phyloP scores from a whole-genome alignment of 2,888 invertebrate genomes.

The Tetrapedia diversipes region DNA sequence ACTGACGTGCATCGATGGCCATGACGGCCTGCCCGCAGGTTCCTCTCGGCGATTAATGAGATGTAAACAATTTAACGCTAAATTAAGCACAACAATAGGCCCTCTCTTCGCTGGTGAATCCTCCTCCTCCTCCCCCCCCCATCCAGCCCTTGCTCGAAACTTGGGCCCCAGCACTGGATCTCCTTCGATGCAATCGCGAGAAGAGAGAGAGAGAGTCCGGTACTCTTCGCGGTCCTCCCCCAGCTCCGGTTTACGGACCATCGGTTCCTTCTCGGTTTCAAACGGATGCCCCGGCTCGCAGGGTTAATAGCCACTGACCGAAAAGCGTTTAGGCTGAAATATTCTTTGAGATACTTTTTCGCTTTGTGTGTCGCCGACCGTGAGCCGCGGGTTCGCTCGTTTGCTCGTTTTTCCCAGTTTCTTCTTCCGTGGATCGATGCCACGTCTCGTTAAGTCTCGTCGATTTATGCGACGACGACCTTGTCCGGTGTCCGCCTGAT shows the following conservation, averaged over 20 bases:
- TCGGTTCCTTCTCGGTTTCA: constrained; percentile 68
- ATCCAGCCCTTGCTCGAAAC: constrained; percentile 55
- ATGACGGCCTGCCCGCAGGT: constrained; percentile 72
- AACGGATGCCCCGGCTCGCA: constrained; percentile 57
- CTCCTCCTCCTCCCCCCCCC: too few species aligned
- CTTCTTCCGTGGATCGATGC: not conserved
- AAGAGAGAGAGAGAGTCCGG: too few species aligned
- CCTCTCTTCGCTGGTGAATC: constrained; percentile 57
- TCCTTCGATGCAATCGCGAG: constrained; percentile 67
- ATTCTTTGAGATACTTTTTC: constrained; percentile 42
- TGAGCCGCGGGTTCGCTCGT: too few species aligned
- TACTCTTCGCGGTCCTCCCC: constrained; percentile 49
- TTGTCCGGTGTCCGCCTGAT: not conserved
- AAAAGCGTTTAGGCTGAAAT: constrained; percentile 46
- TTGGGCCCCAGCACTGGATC: constrained; percentile 38
- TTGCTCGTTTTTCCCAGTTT: not conserved
- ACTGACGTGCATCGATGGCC: constrained; percentile 80
- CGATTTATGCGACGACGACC: not conserved
- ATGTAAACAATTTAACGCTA: constrained; percentile 83
- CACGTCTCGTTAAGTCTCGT: constrained; percentile 2
- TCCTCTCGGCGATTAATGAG: constrained; percentile 79
- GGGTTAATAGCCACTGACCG: constrained; percentile 47
- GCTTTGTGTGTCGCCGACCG: constrained; percentile 39
- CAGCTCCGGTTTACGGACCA: constrained; percentile 66
- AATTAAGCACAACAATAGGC: constrained; percentile 82